A percentile compares a stretch with the other conserved stretches of the same genome.
phyloP scores from a whole-genome alignment of 1,140 invertebrate species.

The Drosophila pallidifrons region DNA sequence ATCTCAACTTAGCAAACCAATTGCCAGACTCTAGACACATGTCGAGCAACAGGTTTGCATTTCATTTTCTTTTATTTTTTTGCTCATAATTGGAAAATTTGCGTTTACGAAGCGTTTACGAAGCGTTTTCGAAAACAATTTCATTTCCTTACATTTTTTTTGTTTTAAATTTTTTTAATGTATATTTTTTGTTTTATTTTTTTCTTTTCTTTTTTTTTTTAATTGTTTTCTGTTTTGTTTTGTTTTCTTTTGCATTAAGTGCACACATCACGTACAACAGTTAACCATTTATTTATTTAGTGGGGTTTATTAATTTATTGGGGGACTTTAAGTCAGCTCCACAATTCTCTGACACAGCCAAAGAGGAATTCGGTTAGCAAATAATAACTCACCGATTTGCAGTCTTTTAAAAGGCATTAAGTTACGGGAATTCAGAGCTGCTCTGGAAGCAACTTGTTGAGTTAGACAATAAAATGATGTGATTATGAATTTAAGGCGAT shows the following conservation, averaged over 20 bases:
- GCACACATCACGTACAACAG: conserved; percentile 37
- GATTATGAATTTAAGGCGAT: conserved; percentile 18
- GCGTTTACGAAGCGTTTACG: conserved; percentile 5
- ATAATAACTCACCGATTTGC: conserved; percentile 53
- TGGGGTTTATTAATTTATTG: conserved; percentile 14
- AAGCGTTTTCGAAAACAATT: conserved; percentile 3
- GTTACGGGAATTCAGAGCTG: conserved; percentile 2
- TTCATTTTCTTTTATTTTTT: conserved; percentile 10
- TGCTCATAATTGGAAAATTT: conserved; percentile 1
- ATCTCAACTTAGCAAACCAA: conserved; percentile 22
- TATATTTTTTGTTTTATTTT: not conserved
- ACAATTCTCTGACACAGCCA: conserved; percentile 10
- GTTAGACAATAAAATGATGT: not conserved
- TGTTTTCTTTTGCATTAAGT: conserved; percentile 9
- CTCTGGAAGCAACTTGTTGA: conserved; percentile 56
- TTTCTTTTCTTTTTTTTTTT: conserved; percentile 8
- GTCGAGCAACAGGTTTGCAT: conserved; percentile 47
- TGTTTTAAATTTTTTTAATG: not conserved
- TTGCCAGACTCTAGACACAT: conserved; percentile 19
- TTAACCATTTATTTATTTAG: conserved; percentile 3
- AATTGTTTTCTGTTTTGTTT: not conserved
- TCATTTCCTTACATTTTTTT: not conserved
- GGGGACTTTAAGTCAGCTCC: not conserved
- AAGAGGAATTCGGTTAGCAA: not conserved
- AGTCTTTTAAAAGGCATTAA: conserved; percentile 39